phyloP scores from a whole-genome alignment of 1,140 invertebrate species.

The Sinonovacula constricta region DNA sequence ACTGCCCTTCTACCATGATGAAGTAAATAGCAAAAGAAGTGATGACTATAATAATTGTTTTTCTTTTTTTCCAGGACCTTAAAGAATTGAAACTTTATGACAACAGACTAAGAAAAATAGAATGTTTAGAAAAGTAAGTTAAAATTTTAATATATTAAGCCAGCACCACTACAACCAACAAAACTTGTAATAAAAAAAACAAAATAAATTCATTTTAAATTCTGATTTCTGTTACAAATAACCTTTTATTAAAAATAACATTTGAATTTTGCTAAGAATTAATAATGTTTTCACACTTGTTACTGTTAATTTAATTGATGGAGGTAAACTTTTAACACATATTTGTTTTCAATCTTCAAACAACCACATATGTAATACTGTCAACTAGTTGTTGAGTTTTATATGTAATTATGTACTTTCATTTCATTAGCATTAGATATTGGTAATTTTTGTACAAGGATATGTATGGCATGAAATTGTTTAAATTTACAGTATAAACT shows the following conservation, averaged over 20 bases:
- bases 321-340: no score
- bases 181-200: background rate
- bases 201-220: background rate
- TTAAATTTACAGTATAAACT: background rate
- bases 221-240: background rate
- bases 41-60: slow-evolving; percentile 7
- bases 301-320: no score
- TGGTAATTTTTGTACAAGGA: background rate
- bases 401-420: no score
- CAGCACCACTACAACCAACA: background rate
- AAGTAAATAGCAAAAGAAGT: no score
- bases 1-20: no score
- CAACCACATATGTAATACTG: no score
- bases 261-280: background rate
- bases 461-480: background rate
- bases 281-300: no score
- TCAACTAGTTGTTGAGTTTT: no score
- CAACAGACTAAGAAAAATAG: slow-evolving; percentile 70
- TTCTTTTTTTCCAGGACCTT: slow-evolving; percentile 63
- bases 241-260: background rate
- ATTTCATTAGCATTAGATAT: background rate
- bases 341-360: no score
- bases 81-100: slow-evolving; percentile 75
- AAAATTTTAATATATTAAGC: background rate
- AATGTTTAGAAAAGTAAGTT: slow-evolving; percentile 70